These are phyloP conservation scores for Carcina quercana DNA, from an alignment of 2,888 invertebrate species.

Conservation along the genomic window DNA sequence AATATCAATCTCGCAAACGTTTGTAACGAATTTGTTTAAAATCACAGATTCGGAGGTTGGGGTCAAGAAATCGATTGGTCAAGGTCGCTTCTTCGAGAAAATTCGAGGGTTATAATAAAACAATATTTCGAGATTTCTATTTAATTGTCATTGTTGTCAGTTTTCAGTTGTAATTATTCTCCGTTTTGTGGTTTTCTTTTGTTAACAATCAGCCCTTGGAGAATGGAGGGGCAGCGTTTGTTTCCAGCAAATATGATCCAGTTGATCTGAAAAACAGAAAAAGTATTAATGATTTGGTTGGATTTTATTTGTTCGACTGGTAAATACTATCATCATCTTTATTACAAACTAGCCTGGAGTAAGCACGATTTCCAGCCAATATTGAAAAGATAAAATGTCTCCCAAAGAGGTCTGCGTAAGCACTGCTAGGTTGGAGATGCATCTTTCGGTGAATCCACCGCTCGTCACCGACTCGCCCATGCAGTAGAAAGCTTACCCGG, in stretches of 20 bases:
- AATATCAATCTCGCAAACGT: too few relatives aligned
- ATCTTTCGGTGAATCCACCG: neutral
- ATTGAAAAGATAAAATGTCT: neutral
- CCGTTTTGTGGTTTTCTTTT: too few relatives aligned
- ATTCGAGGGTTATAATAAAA: too few relatives aligned
- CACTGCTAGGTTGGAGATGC: neutral
- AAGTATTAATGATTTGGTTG: neutral
- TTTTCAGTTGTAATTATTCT: too few relatives aligned
- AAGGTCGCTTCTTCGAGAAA: too few relatives aligned
- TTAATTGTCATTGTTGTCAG: too few relatives aligned
- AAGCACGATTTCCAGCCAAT: neutral
- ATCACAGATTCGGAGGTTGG: too few relatives aligned
- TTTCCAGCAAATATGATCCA: constrained; percentile 22
- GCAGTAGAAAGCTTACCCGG: constrained; percentile 17
- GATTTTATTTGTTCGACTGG: neutral
- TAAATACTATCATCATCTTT: neutral
- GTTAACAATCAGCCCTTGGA: constrained; percentile 17
- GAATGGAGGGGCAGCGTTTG: constrained; percentile 24
- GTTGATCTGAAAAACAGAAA: constrained; percentile 16
- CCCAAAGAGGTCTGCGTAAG: neutral
- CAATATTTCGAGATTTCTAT: too few relatives aligned
- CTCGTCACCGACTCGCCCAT: neutral
- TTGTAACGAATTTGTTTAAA: too few relatives aligned
- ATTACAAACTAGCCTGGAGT: neutral
- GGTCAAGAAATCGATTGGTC: too few relatives aligned